Base-by-base conservation (phyloP, 2,797 vertebrate genomes). In the Alexandromys oeconomus region DNA sequence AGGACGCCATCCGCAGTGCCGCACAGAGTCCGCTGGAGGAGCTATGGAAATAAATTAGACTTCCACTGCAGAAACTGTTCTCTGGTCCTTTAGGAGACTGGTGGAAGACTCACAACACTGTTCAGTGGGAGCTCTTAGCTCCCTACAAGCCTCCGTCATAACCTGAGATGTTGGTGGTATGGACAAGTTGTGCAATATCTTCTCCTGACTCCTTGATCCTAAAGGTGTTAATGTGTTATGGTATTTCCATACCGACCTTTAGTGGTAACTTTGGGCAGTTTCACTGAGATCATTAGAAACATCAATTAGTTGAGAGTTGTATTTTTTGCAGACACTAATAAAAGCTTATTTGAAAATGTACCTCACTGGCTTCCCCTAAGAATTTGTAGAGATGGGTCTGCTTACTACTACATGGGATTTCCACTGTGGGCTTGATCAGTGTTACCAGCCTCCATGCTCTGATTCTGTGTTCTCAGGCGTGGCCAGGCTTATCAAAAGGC, bases 11-110 rank as follows among this genome's bases (percentile, higher is more conserved):
- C 31, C 88, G 54, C 59, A 65, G 93, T 0, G 98, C 98, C 5
- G 96, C 98, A 23, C 95, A 98, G 73, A 97, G 94, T 89, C 98
- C 98, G 0, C 95, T 99, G 2, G 99, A 97, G 93, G 98, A 99
- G 73, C 98, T 99, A 4, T 99, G 99, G 99, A 99, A 27, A 1
- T 96, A 46, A 89, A 25, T 34, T 17, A 0, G 37, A 57, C 4
- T 29, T 27, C 54, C 21, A 10, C 1, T 12, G 5, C 29, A 63
- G 29, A 27, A 7, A 29, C 34, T 27, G 2, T 14, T 6, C 10
- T 80, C 51, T 19, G 59, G n/a, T 19, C 43, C 67, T 27, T 40
- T 13, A 7, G 19, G 67, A 91, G 78, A n/a, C 7, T 17, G 2
- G 17, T 51, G 2, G 25, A 79, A 71, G 63, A 17, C 61, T 23